Evolutionary conservation across 2,888 invertebrate species (phyloP), one percentile per base, ranked within the genome.

Genomic region (Muscina levida): DNA sequence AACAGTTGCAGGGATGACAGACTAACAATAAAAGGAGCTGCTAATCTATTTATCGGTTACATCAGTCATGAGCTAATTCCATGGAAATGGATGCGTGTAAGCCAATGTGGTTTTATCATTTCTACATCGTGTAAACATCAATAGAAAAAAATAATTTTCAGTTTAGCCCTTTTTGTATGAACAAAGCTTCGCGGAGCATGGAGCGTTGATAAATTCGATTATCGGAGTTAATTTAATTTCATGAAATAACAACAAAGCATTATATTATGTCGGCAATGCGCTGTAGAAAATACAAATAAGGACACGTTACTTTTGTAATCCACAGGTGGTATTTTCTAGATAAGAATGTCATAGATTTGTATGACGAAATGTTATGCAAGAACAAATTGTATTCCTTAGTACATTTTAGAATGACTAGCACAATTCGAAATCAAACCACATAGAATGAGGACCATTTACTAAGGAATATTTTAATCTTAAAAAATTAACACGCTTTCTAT

Each of bases 161-260:
- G n/a, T 67, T 68, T 68, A 70, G 59, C 15, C 59, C 31, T 10
- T 31, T 42, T 22, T 19, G 42, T 19, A 11, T 37, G 8, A 22
- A 42, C 42, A 42, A 22, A 37, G 11, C 26, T 31, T 15, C 17
- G 1, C 17, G n/a, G 39, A 22, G 42, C 62, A 31, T 62, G n/a
- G 39, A 22, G 42, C 62, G 42, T 62, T 68, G 67, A 51, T 11
- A 68, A 71, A 77, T 75, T 68, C 68, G 65, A 72, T 76, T 76
- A 65, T 46, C 46, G n/a, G 71, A 80, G 76, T 70, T 72, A 76
- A 76, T 76, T 65, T 8, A 70, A 76, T 76, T 72, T 68, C 31
- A 15, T 44, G 53, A 62, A 15, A 53, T 31, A 71, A 56, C 13
- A 71, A 56, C 46, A 66, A 13, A 72, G 59, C 31, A 26, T 15